Percentiles rank a stretch among this genome's conserved stretches.
phyloP scores from a whole-genome alignment of 2,797 vertebrate species.

The Danionella dracula region DNA sequence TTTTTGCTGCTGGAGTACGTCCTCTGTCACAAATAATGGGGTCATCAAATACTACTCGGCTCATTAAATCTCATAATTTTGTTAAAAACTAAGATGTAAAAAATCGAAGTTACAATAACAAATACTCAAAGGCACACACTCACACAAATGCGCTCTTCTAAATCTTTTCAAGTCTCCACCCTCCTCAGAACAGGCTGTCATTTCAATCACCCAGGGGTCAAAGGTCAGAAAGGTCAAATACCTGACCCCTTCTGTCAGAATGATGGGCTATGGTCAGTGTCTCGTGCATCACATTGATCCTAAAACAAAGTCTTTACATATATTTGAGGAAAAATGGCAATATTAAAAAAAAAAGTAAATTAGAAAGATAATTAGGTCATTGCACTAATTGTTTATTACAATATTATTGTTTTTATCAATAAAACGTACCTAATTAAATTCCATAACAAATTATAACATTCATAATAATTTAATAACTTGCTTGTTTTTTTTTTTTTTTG shows the following conservation, averaged over 20 bases:
- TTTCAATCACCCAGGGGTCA: constrained; percentile 72
- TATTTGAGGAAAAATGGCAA: neutral
- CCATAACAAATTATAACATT: no score
- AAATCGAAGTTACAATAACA: neutral
- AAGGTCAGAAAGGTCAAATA: constrained; percentile 71
- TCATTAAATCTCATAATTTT: neutral
- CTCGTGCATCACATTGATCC: constrained; percentile 52
- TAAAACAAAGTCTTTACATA: constrained; percentile 27
- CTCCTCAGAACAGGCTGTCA: constrained; percentile 64
- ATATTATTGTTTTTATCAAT: no score
- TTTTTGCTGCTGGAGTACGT: no score
- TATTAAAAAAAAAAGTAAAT: no score
- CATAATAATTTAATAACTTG: no score
- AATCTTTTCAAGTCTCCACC: constrained; percentile 65
- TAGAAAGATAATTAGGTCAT: no score
- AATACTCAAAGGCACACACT: neutral
- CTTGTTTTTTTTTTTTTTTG: no score
- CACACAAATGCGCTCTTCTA: constrained; percentile 66
- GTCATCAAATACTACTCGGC: neutral
- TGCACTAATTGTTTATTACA: no score
- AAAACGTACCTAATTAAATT: no score
- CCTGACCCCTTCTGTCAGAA: constrained; percentile 65
- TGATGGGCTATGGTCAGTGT: constrained; percentile 71
- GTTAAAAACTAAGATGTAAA: neutral
- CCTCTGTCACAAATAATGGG: no score